phyloP scores from a whole-genome alignment of 2,797 vertebrate species.

The Melanotaenia pygmaea region DNA sequence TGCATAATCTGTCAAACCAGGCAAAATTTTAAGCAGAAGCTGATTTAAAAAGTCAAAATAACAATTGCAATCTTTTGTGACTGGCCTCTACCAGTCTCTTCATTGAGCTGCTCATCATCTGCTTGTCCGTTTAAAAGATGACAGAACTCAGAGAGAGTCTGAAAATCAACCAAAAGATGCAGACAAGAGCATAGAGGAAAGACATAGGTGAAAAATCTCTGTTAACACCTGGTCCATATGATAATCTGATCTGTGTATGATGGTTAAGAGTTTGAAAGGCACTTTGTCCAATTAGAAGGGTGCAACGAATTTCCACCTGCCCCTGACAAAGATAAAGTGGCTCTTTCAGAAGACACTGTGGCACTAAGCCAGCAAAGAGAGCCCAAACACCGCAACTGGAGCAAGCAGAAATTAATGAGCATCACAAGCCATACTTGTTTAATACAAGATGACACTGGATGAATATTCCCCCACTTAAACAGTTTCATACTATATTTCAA shows the following conservation, averaged over 20 bases:
- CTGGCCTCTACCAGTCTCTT: slow-evolving; percentile 30
- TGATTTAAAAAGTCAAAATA: slow-evolving; percentile 43
- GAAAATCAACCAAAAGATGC: slow-evolving; percentile 44
- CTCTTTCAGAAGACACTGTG: slow-evolving; percentile 89
- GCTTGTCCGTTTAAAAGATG: slow-evolving; percentile 35
- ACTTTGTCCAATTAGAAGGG: slow-evolving; percentile 96
- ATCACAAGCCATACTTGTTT: slow-evolving; percentile 88
- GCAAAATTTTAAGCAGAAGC: not conserved
- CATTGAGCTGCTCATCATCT: slow-evolving; percentile 50
- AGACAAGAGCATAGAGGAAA: slow-evolving; percentile 26
- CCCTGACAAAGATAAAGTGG: slow-evolving; percentile 94
- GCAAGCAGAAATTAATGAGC: slow-evolving; percentile 94
- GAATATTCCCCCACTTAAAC: slow-evolving; percentile 82
- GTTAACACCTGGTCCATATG: slow-evolving; percentile 77
- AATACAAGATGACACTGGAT: slow-evolving; percentile 88
- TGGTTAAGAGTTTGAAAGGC: slow-evolving; percentile 87
- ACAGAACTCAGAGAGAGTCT: slow-evolving; percentile 13
- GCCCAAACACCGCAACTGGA: slow-evolving; percentile 84
- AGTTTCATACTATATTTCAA: slow-evolving; percentile 56
- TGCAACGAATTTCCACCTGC: slow-evolving; percentile 90
- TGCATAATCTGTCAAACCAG: not conserved
- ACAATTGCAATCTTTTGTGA: slow-evolving; percentile 45
- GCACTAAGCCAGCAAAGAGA: slow-evolving; percentile 86
- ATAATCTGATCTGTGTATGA: slow-evolving; percentile 86
- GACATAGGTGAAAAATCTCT: slow-evolving; percentile 55